phyloP scores from a whole-genome alignment of 2,113 vertebrate species.

The Raja brachyura region DNA sequence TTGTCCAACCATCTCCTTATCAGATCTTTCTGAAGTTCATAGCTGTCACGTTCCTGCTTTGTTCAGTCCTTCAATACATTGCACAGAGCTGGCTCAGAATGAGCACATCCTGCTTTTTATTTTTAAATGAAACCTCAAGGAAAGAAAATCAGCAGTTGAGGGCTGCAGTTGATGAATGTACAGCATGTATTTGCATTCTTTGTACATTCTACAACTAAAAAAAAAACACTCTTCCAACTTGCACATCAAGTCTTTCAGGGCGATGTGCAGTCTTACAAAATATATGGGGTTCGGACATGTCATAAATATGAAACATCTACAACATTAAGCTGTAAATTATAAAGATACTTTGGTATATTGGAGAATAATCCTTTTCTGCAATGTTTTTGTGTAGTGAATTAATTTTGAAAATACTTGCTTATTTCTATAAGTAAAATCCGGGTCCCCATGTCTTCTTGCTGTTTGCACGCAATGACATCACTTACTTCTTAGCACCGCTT shows the following conservation, averaged over 20 bases:
- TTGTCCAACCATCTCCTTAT: constrained; percentile 9
- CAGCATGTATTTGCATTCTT: neutral
- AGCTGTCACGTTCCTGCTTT: constrained; percentile 10
- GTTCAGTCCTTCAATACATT: neutral
- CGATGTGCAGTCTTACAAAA: neutral
- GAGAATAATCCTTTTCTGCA: too few relatives aligned
- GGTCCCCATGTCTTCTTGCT: too few relatives aligned
- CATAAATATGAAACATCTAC: neutral
- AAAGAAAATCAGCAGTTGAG: neutral
- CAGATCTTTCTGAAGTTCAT: neutral
- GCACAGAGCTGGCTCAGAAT: neutral
- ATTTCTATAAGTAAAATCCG: too few relatives aligned
- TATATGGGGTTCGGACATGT: too few relatives aligned
- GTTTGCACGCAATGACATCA: too few relatives aligned
- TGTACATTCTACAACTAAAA: neutral
- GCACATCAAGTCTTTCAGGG: neutral
- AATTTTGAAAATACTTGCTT: too few relatives aligned
- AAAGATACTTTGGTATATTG: too few relatives aligned
- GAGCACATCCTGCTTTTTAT: constrained; percentile 12
- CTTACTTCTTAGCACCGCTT: too few relatives aligned
- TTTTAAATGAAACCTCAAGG: neutral
- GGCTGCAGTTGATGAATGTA: neutral
- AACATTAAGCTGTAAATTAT: neutral
- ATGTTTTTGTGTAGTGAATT: too few relatives aligned
- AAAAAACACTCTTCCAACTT: neutral